Conservation (phyloP, 2,113 vertebrate species). For the Sinocyclocheilus grahami region DNA sequence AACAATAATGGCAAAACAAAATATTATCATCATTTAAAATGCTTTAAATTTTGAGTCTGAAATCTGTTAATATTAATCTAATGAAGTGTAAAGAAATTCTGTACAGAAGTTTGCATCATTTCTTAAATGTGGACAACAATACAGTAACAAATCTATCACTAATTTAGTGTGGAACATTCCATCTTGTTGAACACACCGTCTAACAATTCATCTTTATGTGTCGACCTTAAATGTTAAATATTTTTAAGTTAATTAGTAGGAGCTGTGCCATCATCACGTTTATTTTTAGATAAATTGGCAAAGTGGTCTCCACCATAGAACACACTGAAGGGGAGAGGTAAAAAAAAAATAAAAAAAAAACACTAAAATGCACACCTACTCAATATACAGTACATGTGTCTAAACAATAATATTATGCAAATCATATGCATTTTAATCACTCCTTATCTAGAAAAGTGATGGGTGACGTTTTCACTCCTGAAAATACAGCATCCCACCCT, state of each 20-base stretch:
- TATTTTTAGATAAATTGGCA: neutral
- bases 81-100: neutral
- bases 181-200: neutral
- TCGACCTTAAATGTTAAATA: neutral
- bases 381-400: conserved; percentile 34
- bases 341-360: neutral
- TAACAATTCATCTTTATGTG: neutral
- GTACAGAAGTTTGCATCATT: too few species aligned
- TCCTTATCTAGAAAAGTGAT: neutral
- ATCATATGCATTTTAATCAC: conserved; percentile 19
- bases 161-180: neutral
- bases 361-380: conserved; percentile 23
- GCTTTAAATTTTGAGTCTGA: neutral
- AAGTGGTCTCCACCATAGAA: neutral
- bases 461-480: conserved; percentile 20
- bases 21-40: neutral
- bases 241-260: neutral
- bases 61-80: neutral
- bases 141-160: neutral
- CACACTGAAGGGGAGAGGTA: neutral
- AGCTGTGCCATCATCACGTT: neutral
- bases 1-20: neutral
- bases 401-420: conserved; percentile 28
- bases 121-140: too few species aligned
- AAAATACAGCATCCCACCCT: conserved; percentile 43